Percentiles rank a stretch among this genome's conserved stretches.
Conservation (phyloP, 2,797 vertebrate genomes). For the Paedocypris micromegethes region DNA sequence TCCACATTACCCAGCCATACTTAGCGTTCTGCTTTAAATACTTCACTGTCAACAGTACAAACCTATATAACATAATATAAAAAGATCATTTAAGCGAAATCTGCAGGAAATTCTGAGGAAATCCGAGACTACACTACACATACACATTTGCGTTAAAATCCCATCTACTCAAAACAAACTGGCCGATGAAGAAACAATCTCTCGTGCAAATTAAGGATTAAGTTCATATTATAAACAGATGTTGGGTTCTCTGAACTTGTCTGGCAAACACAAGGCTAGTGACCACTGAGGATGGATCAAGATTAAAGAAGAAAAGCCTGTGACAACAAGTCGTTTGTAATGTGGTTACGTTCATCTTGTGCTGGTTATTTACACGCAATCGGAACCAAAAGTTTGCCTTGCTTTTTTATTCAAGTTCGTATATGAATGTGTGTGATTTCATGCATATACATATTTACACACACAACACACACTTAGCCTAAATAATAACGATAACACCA, state of each 20-base stretch:
- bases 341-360: background rate
- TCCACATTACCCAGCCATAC: no score
- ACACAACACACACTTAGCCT: no score
- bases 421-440: no score
- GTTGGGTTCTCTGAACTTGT: constrained; percentile 15
- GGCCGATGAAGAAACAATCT: constrained; percentile 5
- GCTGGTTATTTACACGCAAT: no score
- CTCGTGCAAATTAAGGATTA: constrained; percentile 28
- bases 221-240: constrained; percentile 33
- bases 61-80: no score
- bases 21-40: no score
- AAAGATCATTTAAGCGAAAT: background rate
- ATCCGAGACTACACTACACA: background rate
- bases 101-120: background rate
- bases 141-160: background rate
- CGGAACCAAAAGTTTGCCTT: no score
- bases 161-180: constrained; percentile 9
- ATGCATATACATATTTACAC: no score
- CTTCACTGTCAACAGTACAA: no score
- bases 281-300: background rate
- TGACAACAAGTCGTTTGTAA: background rate
- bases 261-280: constrained; percentile 2
- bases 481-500: no score
- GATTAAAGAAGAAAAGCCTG: no score
- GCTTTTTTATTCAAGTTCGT: no score